Base-by-base conservation (phyloP, 2,797 vertebrate genomes). In the Hypotaenidia okinawae region DNA sequence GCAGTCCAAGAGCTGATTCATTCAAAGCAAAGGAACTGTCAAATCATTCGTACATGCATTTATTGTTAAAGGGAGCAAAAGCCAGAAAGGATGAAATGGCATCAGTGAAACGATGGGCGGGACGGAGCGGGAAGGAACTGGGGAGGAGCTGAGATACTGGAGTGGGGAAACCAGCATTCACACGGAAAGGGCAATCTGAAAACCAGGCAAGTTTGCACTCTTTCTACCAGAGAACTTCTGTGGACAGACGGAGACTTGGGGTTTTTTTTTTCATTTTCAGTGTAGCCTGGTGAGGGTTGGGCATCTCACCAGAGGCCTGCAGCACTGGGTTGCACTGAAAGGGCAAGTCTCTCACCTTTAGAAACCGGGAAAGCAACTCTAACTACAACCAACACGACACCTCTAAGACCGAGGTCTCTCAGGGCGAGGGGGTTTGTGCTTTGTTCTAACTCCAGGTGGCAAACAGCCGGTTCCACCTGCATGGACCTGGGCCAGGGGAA, bases 51-150 rank as follows among this genome's bases (percentile, higher is more conserved):
- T 95, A 97, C 95, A 95, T 97, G 96, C 94, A 95, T 96, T 96
- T 97, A 97, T 97, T 96, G 94, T 95, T 92, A 96, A 95, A 91
- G 51, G 91, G 75, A 93, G 92, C 85, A 90, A 93, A 94, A 97
- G 94, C 85, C 91, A 84, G 43, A 92, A 93, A 93, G 96, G 95
- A 94, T 82, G 93, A 95, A 93, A 95, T 87, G 89, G 90, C 84
- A 76, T 95, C 93, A 85, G 95, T 93, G 92, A 95, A 95, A 94
- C 58, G 30, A 86, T 94, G 90, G 52, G 95, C 83, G 57, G 91
- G 95, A 80, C 55, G 11, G 77, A 87, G 52, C 83, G 61, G 61
- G 61, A 89, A 94, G 91, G 86, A 80, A 94, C 90, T 0, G 3
- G 57, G 83, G 47, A 67, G 69, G 81, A 89, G 93, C 88, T 27